phyloP scores from a whole-genome alignment of 2,888 invertebrate species.

The Sepiola atlantica region DNA sequence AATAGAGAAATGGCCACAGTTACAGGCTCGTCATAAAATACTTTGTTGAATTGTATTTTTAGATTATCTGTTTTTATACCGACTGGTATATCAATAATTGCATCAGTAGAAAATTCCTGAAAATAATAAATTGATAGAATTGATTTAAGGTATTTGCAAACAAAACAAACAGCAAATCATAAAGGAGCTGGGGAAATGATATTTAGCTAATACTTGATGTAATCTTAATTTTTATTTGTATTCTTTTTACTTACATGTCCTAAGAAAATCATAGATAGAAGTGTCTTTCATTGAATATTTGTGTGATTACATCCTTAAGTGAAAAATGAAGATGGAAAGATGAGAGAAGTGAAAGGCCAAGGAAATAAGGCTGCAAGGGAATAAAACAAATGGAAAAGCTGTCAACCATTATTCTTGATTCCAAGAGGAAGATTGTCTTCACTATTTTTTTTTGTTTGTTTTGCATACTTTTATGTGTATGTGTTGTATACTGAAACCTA shows the following conservation, averaged over 20 bases:
- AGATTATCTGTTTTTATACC: neutral
- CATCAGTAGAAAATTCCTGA: neutral
- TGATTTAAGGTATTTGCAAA: neutral
- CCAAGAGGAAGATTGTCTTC: neutral
- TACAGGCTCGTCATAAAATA: neutral
- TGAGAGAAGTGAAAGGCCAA: neutral
- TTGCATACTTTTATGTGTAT: too few relatives aligned
- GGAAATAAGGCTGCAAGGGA: neutral
- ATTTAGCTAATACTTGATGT: neutral
- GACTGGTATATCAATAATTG: neutral
- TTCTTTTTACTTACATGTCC: neutral
- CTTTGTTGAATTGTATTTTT: neutral
- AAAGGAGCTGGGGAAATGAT: neutral
- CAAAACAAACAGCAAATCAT: neutral
- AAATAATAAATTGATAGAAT: neutral
- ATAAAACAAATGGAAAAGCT: neutral
- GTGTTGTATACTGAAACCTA: too few relatives aligned
- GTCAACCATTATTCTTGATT: neutral
- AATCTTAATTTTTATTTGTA: neutral
- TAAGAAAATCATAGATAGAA: neutral
- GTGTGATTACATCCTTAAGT: neutral
- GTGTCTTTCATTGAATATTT: neutral
- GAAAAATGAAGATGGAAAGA: neutral
- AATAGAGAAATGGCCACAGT: slow-evolving; percentile 32
- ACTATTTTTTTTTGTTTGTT: too few relatives aligned